Percentiles rank a stretch among this genome's conserved stretches.
These are phyloP conservation scores for Subacronicta megacephala DNA, from an alignment of 2,888 invertebrate genomes.

Conservation along the genomic window DNA sequence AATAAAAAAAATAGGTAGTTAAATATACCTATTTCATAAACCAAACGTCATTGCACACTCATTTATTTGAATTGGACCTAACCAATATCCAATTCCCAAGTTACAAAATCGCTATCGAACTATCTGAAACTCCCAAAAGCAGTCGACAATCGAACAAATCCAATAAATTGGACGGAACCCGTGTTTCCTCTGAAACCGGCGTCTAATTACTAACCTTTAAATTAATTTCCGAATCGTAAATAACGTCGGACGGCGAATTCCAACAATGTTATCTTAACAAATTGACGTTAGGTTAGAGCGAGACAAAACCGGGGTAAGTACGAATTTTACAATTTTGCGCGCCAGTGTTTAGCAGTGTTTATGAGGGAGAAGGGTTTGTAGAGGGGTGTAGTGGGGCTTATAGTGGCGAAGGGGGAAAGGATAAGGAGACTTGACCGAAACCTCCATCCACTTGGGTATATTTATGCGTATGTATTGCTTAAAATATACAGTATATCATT, in stretches of 20 bases:
- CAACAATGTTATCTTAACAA: conserved; percentile 85
- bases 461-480: conserved; percentile 79
- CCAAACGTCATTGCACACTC: conserved; percentile 21
- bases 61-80: conserved; percentile 30
- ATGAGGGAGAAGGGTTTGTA: conserved; percentile 68
- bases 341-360: conserved; percentile 85
- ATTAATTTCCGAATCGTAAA: conserved; percentile 71
- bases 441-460: conserved; percentile 85
- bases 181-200: conserved; percentile 41
- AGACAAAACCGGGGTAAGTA: conserved; percentile 71
- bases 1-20: too few relatives aligned
- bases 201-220: conserved; percentile 64
- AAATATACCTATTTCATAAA: too few relatives aligned
- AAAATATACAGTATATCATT: conserved; percentile 80
- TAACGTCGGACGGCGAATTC: conserved; percentile 65
- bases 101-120: conserved; percentile 46
- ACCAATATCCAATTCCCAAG: conserved; percentile 41
- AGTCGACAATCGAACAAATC: conserved; percentile 51
- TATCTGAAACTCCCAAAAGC: conserved; percentile 50
- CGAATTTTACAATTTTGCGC: conserved; percentile 86
- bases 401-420: conserved; percentile 83
- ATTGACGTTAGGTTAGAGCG: conserved; percentile 78
- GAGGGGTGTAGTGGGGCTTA: conserved; percentile 63
- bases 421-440: conserved; percentile 83
- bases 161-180: conserved; percentile 56